These are phyloP conservation scores for Bryconaethiops microstoma DNA, from an alignment of 2,797 vertebrate genomes.

Conservation along the genomic window DNA sequence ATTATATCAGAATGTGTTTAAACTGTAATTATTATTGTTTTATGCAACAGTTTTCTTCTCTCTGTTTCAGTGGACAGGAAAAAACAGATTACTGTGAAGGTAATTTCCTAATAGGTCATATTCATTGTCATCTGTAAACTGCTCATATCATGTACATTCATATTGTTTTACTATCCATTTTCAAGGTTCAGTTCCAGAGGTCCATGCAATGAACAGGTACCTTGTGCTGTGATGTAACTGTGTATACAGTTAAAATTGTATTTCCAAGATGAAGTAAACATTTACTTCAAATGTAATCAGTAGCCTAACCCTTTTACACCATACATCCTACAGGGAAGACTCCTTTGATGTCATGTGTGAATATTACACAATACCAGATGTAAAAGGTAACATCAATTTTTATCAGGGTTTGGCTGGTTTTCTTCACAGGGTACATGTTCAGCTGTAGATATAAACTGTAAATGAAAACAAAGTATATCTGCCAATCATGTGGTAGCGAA, in stretches of 20 bases:
- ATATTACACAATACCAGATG: conserved; percentile 2
- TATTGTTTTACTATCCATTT: neutral
- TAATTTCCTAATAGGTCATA: neutral
- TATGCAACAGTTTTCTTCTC: too few species aligned
- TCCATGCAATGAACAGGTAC: conserved; percentile 11
- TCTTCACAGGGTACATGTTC: too few species aligned
- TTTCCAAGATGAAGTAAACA: neutral
- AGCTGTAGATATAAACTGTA: too few species aligned
- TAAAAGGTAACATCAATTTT: neutral
- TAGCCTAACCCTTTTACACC: neutral
- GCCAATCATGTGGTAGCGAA: too few species aligned
- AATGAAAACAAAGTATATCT: too few species aligned
- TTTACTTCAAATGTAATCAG: neutral
- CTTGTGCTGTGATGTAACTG: neutral
- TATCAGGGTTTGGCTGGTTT: too few species aligned
- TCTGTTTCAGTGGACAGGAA: neutral
- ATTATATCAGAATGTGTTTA: neutral
- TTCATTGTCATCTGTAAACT: neutral
- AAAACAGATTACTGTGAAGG: neutral
- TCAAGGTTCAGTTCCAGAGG: neutral
- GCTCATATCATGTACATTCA: neutral
- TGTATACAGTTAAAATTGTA: neutral
- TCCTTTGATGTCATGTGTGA: neutral
- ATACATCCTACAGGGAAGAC: neutral
- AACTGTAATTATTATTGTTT: neutral